Evolutionary conservation across 2,888 invertebrate species (phyloP).

Genomic region (Lapara coniferarum): DNA sequence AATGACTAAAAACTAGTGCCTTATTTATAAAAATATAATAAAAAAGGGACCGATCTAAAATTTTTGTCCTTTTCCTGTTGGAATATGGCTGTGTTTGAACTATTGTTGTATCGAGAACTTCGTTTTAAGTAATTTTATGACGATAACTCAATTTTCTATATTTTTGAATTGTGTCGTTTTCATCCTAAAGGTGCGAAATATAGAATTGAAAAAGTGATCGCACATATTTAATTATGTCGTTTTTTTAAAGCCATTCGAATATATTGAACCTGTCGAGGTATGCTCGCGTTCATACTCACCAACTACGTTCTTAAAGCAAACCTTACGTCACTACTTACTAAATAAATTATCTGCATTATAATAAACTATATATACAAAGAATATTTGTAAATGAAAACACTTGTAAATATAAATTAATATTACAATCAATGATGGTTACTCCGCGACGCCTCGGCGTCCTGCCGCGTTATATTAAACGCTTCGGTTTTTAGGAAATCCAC

Average conservation of each 20-base stretch:
- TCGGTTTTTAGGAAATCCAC: slow-evolving; percentile 97
- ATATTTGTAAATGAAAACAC: slow-evolving; percentile 25
- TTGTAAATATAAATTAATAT: slow-evolving; percentile 1
- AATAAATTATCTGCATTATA: slow-evolving; percentile 14
- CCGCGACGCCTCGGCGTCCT: slow-evolving; percentile 89
- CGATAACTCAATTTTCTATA: too few species aligned
- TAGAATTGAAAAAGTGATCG: too few species aligned
- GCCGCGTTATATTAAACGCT: slow-evolving; percentile 93
- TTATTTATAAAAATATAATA: too few species aligned
- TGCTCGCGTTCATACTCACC: neutral
- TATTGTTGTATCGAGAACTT: too few species aligned
- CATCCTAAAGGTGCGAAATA: too few species aligned
- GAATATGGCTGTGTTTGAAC: too few species aligned
- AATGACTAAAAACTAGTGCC: too few species aligned
- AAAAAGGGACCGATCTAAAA: too few species aligned
- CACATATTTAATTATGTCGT: too few species aligned
- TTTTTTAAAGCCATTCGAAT: neutral
- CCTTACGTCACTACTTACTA: slow-evolving; percentile 13
- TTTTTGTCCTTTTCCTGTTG: too few species aligned
- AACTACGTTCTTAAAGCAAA: slow-evolving; percentile 6
- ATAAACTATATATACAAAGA: slow-evolving; percentile 17
- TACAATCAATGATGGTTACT: slow-evolving; percentile 34
- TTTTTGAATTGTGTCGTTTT: too few species aligned
- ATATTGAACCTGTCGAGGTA: neutral
- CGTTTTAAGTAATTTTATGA: too few species aligned